Conservation (phyloP, 1,140 invertebrate species). For the Drosophila busckii region DNA sequence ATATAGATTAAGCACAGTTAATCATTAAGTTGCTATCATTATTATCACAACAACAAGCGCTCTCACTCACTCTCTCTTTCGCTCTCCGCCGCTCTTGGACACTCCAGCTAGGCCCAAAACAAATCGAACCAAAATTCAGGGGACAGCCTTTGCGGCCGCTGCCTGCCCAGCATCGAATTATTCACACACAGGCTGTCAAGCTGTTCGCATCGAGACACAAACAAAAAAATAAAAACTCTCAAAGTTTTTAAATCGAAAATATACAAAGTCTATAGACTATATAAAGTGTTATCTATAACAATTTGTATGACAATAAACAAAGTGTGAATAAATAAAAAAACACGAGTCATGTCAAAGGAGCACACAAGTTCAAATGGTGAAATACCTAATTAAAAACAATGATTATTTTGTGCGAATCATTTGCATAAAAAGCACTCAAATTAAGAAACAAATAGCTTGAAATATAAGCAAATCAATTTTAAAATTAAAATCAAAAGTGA, state of each 20-base stretch:
- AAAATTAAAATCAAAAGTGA: slow-evolving; percentile 1
- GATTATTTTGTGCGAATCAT: slow-evolving; percentile 41
- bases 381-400: slow-evolving; percentile 40
- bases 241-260: slow-evolving; percentile 19
- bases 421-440: slow-evolving; percentile 38
- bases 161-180: slow-evolving; percentile 46
- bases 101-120: slow-evolving; percentile 25
- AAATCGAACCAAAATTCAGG: slow-evolving; percentile 23
- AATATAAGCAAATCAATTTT: slow-evolving; percentile 4
- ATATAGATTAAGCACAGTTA: slow-evolving; percentile 11
- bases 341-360: slow-evolving; percentile 17
- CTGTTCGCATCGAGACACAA: slow-evolving; percentile 43
- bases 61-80: background rate
- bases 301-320: slow-evolving; percentile 1
- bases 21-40: slow-evolving; percentile 30
- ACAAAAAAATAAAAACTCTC: slow-evolving; percentile 2
- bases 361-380: slow-evolving; percentile 56
- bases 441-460: background rate
- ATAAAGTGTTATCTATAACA: slow-evolving; percentile 8
- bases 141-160: slow-evolving; percentile 60
- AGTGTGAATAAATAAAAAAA: slow-evolving; percentile 1
- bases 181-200: slow-evolving; percentile 63
- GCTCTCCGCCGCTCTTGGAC: slow-evolving; percentile 10
- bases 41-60: slow-evolving; percentile 10
- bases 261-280: slow-evolving; percentile 1